Evolutionary conservation across 2,888 invertebrate species (phyloP).

Genomic region (Aphidius colemani): DNA sequence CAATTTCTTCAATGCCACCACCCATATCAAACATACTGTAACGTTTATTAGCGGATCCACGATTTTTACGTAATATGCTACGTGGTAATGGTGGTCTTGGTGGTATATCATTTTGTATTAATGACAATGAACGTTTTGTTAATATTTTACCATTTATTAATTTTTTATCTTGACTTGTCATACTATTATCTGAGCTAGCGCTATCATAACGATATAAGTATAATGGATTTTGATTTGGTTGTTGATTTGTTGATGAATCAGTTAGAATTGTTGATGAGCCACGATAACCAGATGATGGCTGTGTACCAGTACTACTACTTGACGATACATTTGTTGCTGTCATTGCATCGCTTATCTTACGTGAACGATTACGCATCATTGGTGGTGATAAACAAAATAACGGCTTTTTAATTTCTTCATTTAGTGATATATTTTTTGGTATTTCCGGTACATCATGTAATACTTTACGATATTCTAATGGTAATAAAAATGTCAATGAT

Average conservation of each 20-base stretch:
- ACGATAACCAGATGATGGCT: slow-evolving; percentile 84
- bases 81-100: slow-evolving; percentile 75
- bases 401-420: slow-evolving; percentile 63
- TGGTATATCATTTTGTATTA: slow-evolving; percentile 64
- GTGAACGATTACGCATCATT: slow-evolving; percentile 60
- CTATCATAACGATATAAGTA: slow-evolving; percentile 85
- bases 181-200: slow-evolving; percentile 75
- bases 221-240: slow-evolving; percentile 69
- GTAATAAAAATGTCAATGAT: slow-evolving; percentile 85
- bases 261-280: slow-evolving; percentile 83
- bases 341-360: slow-evolving; percentile 65
- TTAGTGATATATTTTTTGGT: slow-evolving; percentile 67
- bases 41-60: slow-evolving; percentile 55
- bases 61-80: slow-evolving; percentile 73
- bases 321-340: slow-evolving; percentile 66
- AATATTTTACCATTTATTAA: slow-evolving; percentile 63
- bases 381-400: slow-evolving; percentile 49
- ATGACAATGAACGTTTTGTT: slow-evolving; percentile 72
- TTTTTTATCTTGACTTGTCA: slow-evolving; percentile 60
- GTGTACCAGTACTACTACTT: slow-evolving; percentile 75
- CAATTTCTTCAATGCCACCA: slow-evolving; percentile 64
- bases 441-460: slow-evolving; percentile 81
- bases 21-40: slow-evolving; percentile 84
- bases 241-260: slow-evolving; percentile 75
- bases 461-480: slow-evolving; percentile 80